A percentile compares a stretch with the other conserved stretches of the same genome.
Evolutionary conservation across 2,797 vertebrate genomes (phyloP).

Genomic region (Catharus ustulatus): DNA sequence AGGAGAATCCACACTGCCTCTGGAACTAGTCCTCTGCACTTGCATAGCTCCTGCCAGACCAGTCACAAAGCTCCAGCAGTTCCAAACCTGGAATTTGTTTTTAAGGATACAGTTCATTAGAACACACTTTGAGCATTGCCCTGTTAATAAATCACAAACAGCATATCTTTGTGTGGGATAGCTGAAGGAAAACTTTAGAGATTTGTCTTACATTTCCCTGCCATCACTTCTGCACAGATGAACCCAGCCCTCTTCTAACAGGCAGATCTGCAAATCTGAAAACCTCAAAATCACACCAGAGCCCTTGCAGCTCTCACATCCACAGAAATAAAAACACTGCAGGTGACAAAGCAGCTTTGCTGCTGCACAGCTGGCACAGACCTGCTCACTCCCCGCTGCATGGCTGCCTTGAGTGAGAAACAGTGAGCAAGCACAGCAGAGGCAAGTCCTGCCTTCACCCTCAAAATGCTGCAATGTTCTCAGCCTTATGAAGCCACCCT

Average conservation of each 20-base stretch:
- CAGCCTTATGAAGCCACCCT: rapidly evolving
- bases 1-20: not conserved
- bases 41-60: not conserved
- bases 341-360: not conserved
- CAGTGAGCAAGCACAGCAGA: not conserved
- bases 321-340: not conserved
- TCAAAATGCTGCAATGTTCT: not conserved
- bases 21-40: not conserved
- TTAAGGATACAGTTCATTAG: not conserved
- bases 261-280: not conserved
- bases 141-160: not conserved
- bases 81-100: not conserved
- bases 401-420: not conserved
- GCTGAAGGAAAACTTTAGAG: not conserved
- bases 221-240: not conserved
- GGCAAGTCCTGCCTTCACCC: not conserved
- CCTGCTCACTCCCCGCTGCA: not conserved
- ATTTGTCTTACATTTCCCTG: not conserved
- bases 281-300: not conserved
- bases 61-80: not conserved
- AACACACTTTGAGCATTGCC: not conserved
- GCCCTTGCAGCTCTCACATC: not conserved
- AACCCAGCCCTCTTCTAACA: not conserved
- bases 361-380: not conserved
- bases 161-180: not conserved